Evolutionary conservation across 2,797 vertebrate genomes (phyloP).

Genomic region (Oreochromis mossambicus): DNA sequence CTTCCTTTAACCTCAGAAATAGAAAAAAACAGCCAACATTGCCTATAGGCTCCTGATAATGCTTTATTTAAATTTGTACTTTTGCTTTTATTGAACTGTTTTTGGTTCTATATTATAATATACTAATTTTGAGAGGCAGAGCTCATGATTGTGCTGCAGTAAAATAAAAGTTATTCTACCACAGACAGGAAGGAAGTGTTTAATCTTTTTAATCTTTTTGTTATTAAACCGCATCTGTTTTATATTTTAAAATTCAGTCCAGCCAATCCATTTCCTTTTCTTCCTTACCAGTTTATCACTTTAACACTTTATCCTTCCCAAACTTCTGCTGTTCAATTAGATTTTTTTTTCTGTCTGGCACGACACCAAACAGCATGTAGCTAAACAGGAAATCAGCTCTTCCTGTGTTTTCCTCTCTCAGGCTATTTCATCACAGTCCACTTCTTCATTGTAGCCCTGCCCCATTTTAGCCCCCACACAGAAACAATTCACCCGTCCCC

Average conservation of each 20-base stretch:
- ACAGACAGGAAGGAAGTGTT: neutral
- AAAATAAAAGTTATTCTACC: neutral
- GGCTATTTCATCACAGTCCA: conserved; percentile 14
- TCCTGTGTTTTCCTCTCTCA: neutral
- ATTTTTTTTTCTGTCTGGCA: neutral
- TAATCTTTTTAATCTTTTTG: neutral
- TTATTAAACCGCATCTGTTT: neutral
- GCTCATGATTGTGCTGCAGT: neutral
- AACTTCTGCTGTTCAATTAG: neutral
- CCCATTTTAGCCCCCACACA: neutral
- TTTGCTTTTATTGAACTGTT: neutral
- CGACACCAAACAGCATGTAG: neutral
- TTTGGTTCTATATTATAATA: neutral
- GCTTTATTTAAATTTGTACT: neutral
- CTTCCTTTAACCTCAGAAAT: neutral
- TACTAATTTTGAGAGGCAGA: neutral
- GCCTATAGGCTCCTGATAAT: neutral
- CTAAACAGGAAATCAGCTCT: neutral
- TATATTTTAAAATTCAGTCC: neutral
- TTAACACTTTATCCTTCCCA: neutral
- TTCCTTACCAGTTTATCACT: neutral
- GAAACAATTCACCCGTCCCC: neutral
- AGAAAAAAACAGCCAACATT: neutral
- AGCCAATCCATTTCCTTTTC: neutral
- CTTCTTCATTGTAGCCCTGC: neutral